Evolutionary conservation across 1,140 invertebrate species (phyloP).

Genomic region (Habropoda laboriosa): DNA sequence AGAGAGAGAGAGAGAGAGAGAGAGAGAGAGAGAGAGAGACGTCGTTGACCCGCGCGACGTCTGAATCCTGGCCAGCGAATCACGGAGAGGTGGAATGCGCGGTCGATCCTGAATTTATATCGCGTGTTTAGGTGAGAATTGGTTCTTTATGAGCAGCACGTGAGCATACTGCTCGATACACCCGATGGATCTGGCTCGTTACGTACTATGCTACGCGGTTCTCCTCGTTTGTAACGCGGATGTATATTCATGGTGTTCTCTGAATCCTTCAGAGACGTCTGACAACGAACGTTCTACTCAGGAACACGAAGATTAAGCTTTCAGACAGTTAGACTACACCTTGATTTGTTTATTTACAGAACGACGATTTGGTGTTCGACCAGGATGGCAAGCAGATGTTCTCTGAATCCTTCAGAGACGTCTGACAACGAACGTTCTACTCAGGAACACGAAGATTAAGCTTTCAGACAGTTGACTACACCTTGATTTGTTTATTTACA

Average conservation of each 20-base stretch:
- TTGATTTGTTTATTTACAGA: slow-evolving; percentile 65
- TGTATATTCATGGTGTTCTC: not conserved
- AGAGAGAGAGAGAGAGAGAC: slow-evolving; percentile 33
- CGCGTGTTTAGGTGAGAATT: slow-evolving; percentile 80
- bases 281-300: no score
- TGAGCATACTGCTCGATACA: slow-evolving; percentile 73
- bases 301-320: no score
- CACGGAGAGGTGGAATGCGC: slow-evolving; percentile 71
- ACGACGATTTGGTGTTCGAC: slow-evolving; percentile 78
- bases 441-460: no score
- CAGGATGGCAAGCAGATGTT: slow-evolving; percentile 58
- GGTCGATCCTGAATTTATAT: slow-evolving; percentile 80
- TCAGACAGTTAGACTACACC: not conserved
- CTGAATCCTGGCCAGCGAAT: slow-evolving; percentile 71
- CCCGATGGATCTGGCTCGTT: slow-evolving; percentile 9
- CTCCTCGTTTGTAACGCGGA: not conserved
- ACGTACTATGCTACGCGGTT: slow-evolving; percentile 10
- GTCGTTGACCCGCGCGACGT: slow-evolving; percentile 65
- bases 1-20: no score
- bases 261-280: not conserved
- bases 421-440: no score
- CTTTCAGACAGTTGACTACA: not conserved
- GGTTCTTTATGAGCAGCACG: slow-evolving; percentile 79
- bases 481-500: slow-evolving; percentile 54
- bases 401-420: not conserved